Conservation (phyloP, 2,113 vertebrate genomes). For the Anarhynchus alexandrinus region DNA sequence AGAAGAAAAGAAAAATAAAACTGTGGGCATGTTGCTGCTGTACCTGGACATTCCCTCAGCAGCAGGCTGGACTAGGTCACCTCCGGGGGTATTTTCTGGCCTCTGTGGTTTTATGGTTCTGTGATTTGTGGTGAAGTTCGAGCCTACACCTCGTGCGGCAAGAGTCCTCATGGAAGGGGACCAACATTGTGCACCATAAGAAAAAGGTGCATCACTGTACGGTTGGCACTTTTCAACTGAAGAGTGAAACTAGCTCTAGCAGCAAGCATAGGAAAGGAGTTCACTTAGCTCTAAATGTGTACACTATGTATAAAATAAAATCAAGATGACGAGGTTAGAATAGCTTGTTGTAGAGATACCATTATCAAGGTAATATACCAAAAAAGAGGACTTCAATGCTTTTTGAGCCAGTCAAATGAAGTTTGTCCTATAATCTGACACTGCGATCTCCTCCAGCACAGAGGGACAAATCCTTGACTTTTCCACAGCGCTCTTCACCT, state of each 20-base stretch:
- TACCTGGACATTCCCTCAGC: neutral
- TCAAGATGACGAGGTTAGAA: neutral
- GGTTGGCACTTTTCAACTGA: neutral
- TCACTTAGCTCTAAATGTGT: neutral
- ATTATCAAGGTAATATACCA: neutral
- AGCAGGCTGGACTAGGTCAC: neutral
- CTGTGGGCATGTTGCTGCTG: neutral
- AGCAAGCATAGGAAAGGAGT: neutral
- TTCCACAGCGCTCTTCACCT: neutral
- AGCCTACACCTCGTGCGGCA: neutral
- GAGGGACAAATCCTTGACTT: neutral
- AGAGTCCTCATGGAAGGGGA: neutral
- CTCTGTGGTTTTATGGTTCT: neutral
- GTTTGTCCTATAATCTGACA: neutral
- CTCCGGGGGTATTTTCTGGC: neutral
- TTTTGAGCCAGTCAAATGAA: neutral
- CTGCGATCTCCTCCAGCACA: neutral
- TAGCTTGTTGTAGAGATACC: neutral
- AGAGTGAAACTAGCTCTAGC: neutral
- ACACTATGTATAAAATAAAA: neutral
- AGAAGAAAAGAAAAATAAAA: neutral
- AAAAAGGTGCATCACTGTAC: neutral
- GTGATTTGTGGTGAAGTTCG: neutral
- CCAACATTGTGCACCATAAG: fast-evolving
- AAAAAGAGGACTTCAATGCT: neutral